phyloP scores from a whole-genome alignment of 1,140 invertebrate genomes.

The Hydropsyche tenuis region DNA sequence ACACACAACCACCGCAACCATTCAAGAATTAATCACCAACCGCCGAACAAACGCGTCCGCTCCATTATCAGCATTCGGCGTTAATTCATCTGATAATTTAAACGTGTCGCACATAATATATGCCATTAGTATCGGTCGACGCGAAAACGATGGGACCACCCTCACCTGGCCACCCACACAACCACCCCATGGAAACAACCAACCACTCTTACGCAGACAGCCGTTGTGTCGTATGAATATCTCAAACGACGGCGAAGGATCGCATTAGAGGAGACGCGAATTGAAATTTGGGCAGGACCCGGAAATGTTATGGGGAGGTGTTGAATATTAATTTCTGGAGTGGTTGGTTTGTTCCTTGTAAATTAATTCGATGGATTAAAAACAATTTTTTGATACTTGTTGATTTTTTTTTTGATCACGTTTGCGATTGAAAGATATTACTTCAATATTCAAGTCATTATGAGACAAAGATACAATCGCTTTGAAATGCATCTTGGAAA shows the following conservation, averaged over 20 bases:
- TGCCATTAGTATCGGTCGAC: conserved; percentile 42
- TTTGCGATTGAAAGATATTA: too few relatives aligned
- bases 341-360: not conserved
- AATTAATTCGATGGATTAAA: too few relatives aligned
- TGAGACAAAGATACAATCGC: too few relatives aligned
- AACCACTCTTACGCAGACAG: not conserved
- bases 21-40: too few relatives aligned
- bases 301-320: not conserved
- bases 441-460: too few relatives aligned
- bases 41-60: conserved; percentile 24
- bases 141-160: conserved; percentile 12
- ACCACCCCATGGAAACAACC: not conserved
- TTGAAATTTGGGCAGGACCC: conserved; percentile 20
- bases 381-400: too few relatives aligned
- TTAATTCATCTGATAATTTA: conserved; percentile 45
- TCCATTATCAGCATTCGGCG: conserved; percentile 45
- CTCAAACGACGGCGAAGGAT: conserved; percentile 42
- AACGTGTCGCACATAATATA: conserved; percentile 46
- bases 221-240: conserved; percentile 42
- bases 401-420: too few relatives aligned
- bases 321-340: not conserved
- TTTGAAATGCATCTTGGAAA: too few relatives aligned
- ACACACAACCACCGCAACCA: too few relatives aligned
- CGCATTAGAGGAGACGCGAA: conserved; percentile 34
- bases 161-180: not conserved